phyloP scores from a whole-genome alignment of 2,797 vertebrate genomes.

The Galagoides demidoff region DNA sequence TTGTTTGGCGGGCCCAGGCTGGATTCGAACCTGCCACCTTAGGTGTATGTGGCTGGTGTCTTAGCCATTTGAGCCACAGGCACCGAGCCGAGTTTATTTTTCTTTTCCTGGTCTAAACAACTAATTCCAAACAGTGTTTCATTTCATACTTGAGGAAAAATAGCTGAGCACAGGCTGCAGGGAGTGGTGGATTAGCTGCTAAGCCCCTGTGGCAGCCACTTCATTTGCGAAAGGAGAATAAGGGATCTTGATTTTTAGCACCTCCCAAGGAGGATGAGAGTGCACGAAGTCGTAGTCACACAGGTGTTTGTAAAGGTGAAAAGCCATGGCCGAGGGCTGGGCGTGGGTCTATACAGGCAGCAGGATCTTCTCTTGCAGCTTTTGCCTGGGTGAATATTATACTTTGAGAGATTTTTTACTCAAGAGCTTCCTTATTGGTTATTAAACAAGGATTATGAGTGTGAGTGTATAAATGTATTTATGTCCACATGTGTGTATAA shows the following conservation, averaged over 20 bases:
- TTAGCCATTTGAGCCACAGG: too few relatives aligned
- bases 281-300: background rate
- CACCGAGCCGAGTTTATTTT: background rate
- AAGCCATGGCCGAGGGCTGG: background rate
- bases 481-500: background rate
- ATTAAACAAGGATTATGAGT: background rate
- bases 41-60: too few relatives aligned
- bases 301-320: background rate
- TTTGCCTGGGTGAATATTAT: background rate
- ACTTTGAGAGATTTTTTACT: background rate
- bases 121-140: background rate
- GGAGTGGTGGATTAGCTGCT: background rate
- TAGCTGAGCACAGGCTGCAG: background rate
- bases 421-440: background rate
- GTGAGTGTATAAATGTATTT: background rate
- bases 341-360: background rate
- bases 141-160: background rate
- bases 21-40: too few relatives aligned
- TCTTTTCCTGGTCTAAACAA: background rate
- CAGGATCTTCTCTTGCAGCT: background rate
- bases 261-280: background rate
- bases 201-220: background rate
- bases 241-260: background rate
- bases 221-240: background rate
- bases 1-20: too few relatives aligned